Evolutionary conservation across 2,888 invertebrate species (phyloP).

Genomic region (Choristoneura rosaceana): DNA sequence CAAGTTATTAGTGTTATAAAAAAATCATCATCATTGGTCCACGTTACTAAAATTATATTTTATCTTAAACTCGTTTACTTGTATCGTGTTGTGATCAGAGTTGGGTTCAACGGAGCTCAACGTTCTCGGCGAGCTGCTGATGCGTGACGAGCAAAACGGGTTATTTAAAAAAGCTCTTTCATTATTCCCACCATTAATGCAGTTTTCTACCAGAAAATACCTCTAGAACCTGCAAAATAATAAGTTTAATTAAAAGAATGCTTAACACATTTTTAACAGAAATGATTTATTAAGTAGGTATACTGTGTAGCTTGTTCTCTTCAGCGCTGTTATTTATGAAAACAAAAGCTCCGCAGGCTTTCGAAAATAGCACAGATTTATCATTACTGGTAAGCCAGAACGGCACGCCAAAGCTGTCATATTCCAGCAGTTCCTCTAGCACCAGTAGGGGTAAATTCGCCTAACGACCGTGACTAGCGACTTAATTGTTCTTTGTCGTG

Average conservation of each 20-base stretch:
- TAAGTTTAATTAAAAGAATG: not conserved
- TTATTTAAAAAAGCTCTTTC: not conserved
- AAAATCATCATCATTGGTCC: not conserved
- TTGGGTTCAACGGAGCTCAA: constrained; percentile 2
- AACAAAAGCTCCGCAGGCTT: constrained; percentile 58
- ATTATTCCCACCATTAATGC: not conserved
- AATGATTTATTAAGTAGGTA: not conserved
- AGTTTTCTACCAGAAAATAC: not conserved
- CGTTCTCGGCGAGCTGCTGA: constrained; percentile 3
- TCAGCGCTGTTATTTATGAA: constrained; percentile 59
- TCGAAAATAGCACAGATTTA: constrained; percentile 54
- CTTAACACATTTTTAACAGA: not conserved
- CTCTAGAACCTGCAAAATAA: not conserved
- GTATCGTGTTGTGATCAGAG: not conserved
- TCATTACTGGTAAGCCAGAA: constrained; percentile 52
- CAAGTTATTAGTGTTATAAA: not conserved
- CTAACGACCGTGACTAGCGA: constrained; percentile 79
- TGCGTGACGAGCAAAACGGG: constrained; percentile 11
- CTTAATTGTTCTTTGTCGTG: constrained; percentile 79
- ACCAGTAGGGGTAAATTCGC: constrained; percentile 67
- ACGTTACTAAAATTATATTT: not conserved
- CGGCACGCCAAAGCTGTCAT: constrained; percentile 41
- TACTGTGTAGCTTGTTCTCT: constrained; percentile 46
- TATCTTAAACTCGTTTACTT: constrained; percentile 1
- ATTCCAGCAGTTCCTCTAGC: constrained; percentile 35